Evolutionary conservation across 2,113 vertebrate species (phyloP), one percentile per base, ranked within the genome.

Genomic region (Callorhinus ursinus): DNA sequence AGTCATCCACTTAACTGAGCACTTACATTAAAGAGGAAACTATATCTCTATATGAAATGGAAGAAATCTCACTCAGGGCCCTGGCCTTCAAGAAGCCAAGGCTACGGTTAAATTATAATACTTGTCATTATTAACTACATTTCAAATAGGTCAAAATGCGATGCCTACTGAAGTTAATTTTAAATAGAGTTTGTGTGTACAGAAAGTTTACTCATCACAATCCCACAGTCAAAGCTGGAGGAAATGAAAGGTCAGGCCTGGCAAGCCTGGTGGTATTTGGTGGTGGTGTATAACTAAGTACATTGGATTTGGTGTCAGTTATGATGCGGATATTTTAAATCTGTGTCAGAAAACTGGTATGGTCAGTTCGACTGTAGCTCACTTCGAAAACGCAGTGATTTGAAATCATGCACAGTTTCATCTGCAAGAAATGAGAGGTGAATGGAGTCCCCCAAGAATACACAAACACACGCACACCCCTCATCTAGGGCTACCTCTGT

Each of bases 1-100:
- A 82, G 71, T 51, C 39, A 95, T 49, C 16, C 21, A 90, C 24
- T n/a, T 65, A 51, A 65, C 21, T 31, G 77, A 76, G 33, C 36
- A 57, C 14, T 16, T 59, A 92, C 79, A 83, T 5, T 97, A 82
- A 85, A 77, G 95, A 71, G 65, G 10, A 90, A 94, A 33, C 36
- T 3, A 89, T 94, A 90, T 14, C 69, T 21, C 89, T 1, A 4
- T 22, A 67, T 76, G 31, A 95, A 90, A 90, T n/a, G 33, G 94
- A 5, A 96, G 95, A 95, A 91, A 88, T 12, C 61, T 24, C 95
- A 92, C 51, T 72, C 24, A 39, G 55, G 21, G 22, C 19, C 42
- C 74, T 61, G 74, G 61, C 21, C 39, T 95, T 42, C 39, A 42
- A 86, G 87, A 15, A 72, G 83, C 55, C 67, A 84, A 46, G 51